Base-by-base conservation (phyloP, 2,888 invertebrate species). In the Stenodema calcarata region DNA sequence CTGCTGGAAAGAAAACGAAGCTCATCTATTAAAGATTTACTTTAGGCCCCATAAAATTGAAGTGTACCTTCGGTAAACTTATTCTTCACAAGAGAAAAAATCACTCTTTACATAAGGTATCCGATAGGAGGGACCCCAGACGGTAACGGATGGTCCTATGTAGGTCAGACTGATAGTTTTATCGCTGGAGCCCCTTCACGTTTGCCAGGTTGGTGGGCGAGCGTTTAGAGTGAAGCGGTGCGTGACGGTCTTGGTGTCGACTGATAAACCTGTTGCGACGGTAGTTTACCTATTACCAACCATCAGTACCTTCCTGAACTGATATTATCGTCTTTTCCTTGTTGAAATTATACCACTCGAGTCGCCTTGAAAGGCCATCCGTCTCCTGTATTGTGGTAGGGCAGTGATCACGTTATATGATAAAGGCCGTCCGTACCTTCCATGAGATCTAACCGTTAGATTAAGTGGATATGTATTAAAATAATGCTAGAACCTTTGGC, bases 251-350 rank as follows among this genome's bases (percentile, higher is more conserved):
- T 75, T 30, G 62, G 27, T 27, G 23, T 23, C 35, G 75, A 16
- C 27, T 78, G 78, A 78, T 78, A 78, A 76, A 78, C 78, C 78
- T 78, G 78, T 78, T 78, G 78, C 78, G 44, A 42, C 44, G 23
- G 62, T 18, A 9, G 23, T 23, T 62, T 27, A 78, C 42, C 78
- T 44, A 27, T 78, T 78, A 44, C 78, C 7, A 78, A 78, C 44
- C 62, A 62, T 62, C 62, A 18, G 62, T 62, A 27, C 62, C 62
- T 62, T 62, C 62, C 62, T 62, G 62, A 27, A 23, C 18, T 18
- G 62, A 62, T 18, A 62, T 62, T 23, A 62, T 62, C 18, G 18
- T 62, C 16, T 11, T 62, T 62, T 54, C 18, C 62, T 23, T 9
- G 62, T 62, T 23, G 27, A 23, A 62, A 62, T 62, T 62, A 62